Base-by-base conservation (phyloP, 2,888 invertebrate genomes). In the Chromoteleia sp. region DNA sequence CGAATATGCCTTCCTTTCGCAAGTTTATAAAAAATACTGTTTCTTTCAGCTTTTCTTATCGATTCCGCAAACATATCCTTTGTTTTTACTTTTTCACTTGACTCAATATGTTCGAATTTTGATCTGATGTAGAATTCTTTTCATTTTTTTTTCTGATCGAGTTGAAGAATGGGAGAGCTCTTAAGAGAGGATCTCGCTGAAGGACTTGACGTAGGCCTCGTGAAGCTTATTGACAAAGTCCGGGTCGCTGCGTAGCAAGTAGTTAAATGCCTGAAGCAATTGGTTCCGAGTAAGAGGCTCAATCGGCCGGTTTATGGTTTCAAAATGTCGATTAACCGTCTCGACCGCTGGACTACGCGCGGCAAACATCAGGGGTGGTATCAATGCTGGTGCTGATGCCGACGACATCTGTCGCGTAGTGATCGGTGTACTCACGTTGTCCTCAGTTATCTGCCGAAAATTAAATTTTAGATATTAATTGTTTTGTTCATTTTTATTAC, bases 181-280 rank as follows among this genome's bases (percentile, higher is more conserved):
- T 88, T 93, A 93, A 58, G 93, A 93, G 10, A 93, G 92, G 86
- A 93, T 92, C 82, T 96, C 96, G 89, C 95, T 94, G 88, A 96
- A 96, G 30, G 96, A 96, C 92, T 97, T 96, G 14, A 98, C 95
- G 91, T 98, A 98, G 67, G 97, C 98, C 92, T 98, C 97, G 90
- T 98, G 98, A 82, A 98, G 93, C 92, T 96, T 97, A 89, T 95
- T 95, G 33, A 97, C 95, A 92, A 98, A 98, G 85, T 96, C 96
- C 30, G 96, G 94, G 92, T 98, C 98, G 92, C 96, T 96, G 92
- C 96, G 96, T 74, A 98, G 93, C 74, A 98, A 93, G 92, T 97
- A 96, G 87, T 96, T 95, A 89, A 98, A 95, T 25, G 98, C 97
- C 92, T 98, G 97, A 33, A 97, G 94, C 79, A 98, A 93, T 91